Base-by-base conservation (phyloP, 64 coral and sea anemone species). In the Actinia equina region DNA sequence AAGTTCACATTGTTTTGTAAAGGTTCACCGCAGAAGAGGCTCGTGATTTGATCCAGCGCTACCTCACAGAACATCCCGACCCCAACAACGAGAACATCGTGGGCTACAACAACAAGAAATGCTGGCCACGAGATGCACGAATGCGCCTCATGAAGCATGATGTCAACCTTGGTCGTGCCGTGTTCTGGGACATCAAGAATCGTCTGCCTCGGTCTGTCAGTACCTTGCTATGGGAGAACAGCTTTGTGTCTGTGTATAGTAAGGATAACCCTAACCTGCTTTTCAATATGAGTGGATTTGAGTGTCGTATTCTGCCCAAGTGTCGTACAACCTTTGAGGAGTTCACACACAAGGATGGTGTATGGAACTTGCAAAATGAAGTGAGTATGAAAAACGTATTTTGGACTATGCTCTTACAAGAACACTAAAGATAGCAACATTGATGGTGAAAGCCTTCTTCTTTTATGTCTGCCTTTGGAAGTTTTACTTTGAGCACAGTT, bases 151-250 rank as follows among this genome's bases (percentile, higher is more conserved):
- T 99, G 97, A 99, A 99, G 60, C 97, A 99, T 82, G 97, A 99
- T 26, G 97, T 99, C 26, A 99, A 99, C 81, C 89, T 99, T 51
- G 97, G 97, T 3, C 94, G 97, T 63, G 97, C 97, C 59, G 97
- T 99, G 65, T 99, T 99, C 88, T 99, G 97, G 97, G 97, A 99
- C 88, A 99, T 99, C 65, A 99, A 99, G 77, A 99, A 99, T 86
- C 93, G 97, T 54, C 67, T 99, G 15, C 97, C 97, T 10, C 89
- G 97, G 20, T 99, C 97, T 79, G 93, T 99, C 12, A 99, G 93
- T 16, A 99, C 97, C 8, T 83, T 99, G 71, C 79, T 79, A 41
- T 99, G 97, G 97, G 97, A 99, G 52, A 95, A 99, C 65, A 99
- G 97, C 81, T 99, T 99, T 89, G 97, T 99, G 62, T 99, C 97